Percentiles rank a stretch among this genome's conserved stretches.
These are phyloP conservation scores for Ochropacha duplaris DNA, from an alignment of 2,888 invertebrate genomes.

Conservation along the genomic window DNA sequence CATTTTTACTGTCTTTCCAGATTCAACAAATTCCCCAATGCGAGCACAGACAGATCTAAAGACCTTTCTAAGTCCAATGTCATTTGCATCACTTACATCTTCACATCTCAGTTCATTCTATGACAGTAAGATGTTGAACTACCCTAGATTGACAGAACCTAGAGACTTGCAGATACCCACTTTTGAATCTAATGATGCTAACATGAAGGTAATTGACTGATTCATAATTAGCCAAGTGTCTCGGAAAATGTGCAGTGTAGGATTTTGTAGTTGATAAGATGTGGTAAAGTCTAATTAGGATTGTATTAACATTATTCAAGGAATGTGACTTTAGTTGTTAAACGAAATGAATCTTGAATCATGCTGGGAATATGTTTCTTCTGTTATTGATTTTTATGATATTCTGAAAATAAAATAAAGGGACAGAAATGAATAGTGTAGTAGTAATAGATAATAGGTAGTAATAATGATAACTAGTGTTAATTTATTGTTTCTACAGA, in stretches of 20 bases:
- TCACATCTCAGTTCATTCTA: conserved; percentile 55
- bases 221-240: not conserved
- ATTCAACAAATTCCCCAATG: conserved; percentile 34
- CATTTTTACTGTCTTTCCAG: conserved; percentile 45
- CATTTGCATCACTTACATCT: conserved; percentile 61
- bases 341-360: too few relatives aligned
- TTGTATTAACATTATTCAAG: too few relatives aligned
- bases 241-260: too few relatives aligned
- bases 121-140: conserved; percentile 46
- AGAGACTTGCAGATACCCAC: conserved; percentile 69
- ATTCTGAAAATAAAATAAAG: too few relatives aligned
- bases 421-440: too few relatives aligned
- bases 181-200: conserved; percentile 28
- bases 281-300: too few relatives aligned
- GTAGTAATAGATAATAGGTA: too few relatives aligned
- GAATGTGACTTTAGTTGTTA: too few relatives aligned
- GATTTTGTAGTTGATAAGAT: too few relatives aligned
- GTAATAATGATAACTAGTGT: conserved; percentile 30
- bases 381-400: too few relatives aligned
- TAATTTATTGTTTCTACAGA: conserved; percentile 36
- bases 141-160: conserved; percentile 62
- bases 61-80: conserved; percentile 64
- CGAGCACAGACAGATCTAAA: conserved; percentile 43
- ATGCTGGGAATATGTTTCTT: too few relatives aligned
- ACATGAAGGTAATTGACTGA: conserved; percentile 48